Conservation (phyloP, 2,113 vertebrate species). For the Carlito syrichta region DNA sequence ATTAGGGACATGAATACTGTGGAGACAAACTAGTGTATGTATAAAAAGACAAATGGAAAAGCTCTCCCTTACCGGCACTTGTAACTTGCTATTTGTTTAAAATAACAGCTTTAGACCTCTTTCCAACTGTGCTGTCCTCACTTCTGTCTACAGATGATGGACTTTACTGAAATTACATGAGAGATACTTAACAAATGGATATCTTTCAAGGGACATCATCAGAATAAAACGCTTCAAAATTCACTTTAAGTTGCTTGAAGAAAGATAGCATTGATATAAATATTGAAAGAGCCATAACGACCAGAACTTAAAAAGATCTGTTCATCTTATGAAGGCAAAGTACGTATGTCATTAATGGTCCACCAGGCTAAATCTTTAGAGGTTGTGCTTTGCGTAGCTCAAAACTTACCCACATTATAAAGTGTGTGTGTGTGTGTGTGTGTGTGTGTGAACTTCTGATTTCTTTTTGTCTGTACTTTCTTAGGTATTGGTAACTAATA, state of each 20-base stretch:
- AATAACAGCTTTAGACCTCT: conserved; percentile 59
- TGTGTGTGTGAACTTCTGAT: too few species aligned
- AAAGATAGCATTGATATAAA: conserved; percentile 37
- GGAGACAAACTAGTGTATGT: conserved; percentile 16
- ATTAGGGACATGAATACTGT: conserved; percentile 61
- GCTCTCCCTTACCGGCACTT: conserved; percentile 41
- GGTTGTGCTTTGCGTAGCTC: background rate
- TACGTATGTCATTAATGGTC: background rate
- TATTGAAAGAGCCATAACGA: background rate
- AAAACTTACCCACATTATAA: background rate
- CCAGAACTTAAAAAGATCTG: background rate
- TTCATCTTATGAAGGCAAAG: conserved; percentile 34
- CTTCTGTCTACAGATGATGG: conserved; percentile 41
- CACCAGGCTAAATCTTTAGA: background rate
- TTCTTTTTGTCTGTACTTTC: background rate
- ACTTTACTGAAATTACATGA: conserved; percentile 49
- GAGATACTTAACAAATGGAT: conserved; percentile 44
- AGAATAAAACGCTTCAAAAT: conserved; percentile 56
- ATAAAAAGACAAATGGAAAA: conserved; percentile 76
- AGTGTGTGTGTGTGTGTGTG: too few species aligned
- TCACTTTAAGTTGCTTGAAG: background rate
- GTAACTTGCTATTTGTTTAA: conserved; percentile 65
- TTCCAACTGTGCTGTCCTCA: conserved; percentile 31
- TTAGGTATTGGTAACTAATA: background rate
- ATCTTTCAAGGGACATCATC: conserved; percentile 42